Base-by-base conservation (phyloP, 2,888 invertebrate species). In the Gnatocerus cornutus region DNA sequence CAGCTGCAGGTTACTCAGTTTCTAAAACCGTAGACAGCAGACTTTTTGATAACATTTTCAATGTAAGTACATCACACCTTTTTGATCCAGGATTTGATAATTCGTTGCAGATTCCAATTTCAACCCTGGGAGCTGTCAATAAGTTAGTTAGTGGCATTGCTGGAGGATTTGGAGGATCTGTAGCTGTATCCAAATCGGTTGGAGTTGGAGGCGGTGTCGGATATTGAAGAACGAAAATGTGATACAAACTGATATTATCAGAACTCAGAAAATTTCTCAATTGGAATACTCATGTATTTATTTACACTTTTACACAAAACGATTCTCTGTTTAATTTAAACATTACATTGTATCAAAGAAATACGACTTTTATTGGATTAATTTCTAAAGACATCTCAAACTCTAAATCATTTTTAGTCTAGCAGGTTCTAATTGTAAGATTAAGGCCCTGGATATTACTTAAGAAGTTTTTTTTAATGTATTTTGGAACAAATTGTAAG, bases 41-140 rank as follows among this genome's bases (percentile, higher is more conserved):
- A n/a, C 86, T 90, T 64, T 89, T 89, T 75, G 86, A 87, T 45
- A 90, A 90, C 76, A 88, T 90, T 68, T 90, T 91, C 73, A 90
- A 90, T 79, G 91, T 90, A 80, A 87, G 89, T 86, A 10, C n/a
- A 7, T 33, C 1, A 21, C 21, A 33, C 33, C 2, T 29, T n/a
- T n/a, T n/a, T n/a, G n/a, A 29, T 29, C 7, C 29, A 29, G 29
- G 29, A 5, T 5, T 37, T n/a, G 4, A 37, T 21, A 14, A 52
- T 52, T 33, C 10, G 7, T 12, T 39, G 41, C 14, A 91, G 91
- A 91, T 91, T 75, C 91, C 91, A 66, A 90, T 91, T 78, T 89
- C 90, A 53, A 89, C 91, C 0, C 83, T 91, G 61, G 87, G 88
- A 37, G 91, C 91, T 7, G 91, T 91, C 0, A 91, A 89, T 78